Evolutionary conservation across 2,888 invertebrate genomes (phyloP).

Genomic region (Fissipunctia ypsillon): DNA sequence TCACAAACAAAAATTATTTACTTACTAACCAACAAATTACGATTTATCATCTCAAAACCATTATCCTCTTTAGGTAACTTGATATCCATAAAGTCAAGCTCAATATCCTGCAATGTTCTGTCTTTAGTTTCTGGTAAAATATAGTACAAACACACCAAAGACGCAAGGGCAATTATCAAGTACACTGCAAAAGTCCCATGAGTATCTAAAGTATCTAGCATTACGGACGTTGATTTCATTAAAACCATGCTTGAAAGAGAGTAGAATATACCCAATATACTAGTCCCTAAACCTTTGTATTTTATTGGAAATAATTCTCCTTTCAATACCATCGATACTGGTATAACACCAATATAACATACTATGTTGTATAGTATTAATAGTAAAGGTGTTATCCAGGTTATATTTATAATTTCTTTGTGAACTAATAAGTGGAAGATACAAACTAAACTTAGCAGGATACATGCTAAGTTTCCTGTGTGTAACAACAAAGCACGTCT

Average conservation of each 20-base stretch:
- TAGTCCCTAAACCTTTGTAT: conserved; percentile 55
- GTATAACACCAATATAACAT: conserved; percentile 58
- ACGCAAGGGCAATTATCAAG: conserved; percentile 28
- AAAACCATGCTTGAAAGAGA: conserved; percentile 54
- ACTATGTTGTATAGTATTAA: conserved; percentile 55
- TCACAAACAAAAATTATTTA: not conserved
- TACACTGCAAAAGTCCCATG: conserved; percentile 43
- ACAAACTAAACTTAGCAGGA: conserved; percentile 30
- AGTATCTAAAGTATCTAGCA: conserved; percentile 39
- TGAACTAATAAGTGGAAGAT: conserved; percentile 23
- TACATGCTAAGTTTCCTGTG: conserved; percentile 37
- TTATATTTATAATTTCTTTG: conserved; percentile 19
- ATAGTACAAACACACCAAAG: conserved; percentile 19
- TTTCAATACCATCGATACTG: conserved; percentile 56
- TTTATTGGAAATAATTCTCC: conserved; percentile 58
- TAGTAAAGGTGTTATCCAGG: conserved; percentile 45
- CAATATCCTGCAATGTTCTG: conserved; percentile 56
- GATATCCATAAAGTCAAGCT: conserved; percentile 46
- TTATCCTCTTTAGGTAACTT: conserved; percentile 14
- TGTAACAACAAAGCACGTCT: conserved; percentile 35
- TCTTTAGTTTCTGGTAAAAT: conserved; percentile 59
- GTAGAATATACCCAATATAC: conserved; percentile 52
- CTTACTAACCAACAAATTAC: conserved; percentile 15
- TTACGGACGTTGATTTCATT: conserved; percentile 53
- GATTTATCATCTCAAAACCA: not conserved